A percentile compares a stretch with the other conserved stretches of the same genome.
These are phyloP conservation scores for Pogonomyrmex californicus DNA, from an alignment of 1,140 invertebrate species.

Conservation along the genomic window DNA sequence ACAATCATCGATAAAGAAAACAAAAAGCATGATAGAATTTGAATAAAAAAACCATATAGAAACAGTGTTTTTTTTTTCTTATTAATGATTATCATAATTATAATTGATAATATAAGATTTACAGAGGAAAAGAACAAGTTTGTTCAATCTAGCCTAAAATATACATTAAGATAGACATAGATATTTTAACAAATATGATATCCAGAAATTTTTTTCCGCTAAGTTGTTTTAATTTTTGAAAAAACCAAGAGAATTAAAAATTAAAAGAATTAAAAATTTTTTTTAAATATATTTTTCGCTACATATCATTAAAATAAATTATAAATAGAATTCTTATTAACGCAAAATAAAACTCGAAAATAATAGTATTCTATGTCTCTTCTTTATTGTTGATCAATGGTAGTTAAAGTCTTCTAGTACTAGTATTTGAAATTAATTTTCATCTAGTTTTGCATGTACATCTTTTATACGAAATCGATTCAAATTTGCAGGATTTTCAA, in stretches of 20 bases:
- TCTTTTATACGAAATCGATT: background rate
- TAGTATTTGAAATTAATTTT: background rate
- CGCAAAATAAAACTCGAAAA: background rate
- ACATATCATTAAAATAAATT: background rate
- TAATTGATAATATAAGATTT: slow-evolving; percentile 23
- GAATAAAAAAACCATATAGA: background rate
- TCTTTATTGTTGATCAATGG: background rate
- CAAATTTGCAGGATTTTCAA: background rate
- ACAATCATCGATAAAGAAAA: background rate
- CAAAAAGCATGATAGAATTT: background rate
- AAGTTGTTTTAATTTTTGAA: slow-evolving; percentile 1
- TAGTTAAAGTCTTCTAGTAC: background rate
- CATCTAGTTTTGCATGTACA: background rate
- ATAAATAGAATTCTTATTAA: background rate
- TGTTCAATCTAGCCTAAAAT: slow-evolving; percentile 11
- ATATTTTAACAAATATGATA: background rate
- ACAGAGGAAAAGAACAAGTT: background rate
- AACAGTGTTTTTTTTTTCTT: background rate
- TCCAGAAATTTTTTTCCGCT: background rate
- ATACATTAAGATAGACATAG: background rate
- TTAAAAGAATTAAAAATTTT: background rate
- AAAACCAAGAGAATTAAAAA: background rate
- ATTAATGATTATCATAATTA: background rate
- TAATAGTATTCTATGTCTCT: background rate
- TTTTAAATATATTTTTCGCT: background rate